Evolutionary conservation across 1,140 invertebrate species (phyloP).

Genomic region (Aphaenogaster rudis): DNA sequence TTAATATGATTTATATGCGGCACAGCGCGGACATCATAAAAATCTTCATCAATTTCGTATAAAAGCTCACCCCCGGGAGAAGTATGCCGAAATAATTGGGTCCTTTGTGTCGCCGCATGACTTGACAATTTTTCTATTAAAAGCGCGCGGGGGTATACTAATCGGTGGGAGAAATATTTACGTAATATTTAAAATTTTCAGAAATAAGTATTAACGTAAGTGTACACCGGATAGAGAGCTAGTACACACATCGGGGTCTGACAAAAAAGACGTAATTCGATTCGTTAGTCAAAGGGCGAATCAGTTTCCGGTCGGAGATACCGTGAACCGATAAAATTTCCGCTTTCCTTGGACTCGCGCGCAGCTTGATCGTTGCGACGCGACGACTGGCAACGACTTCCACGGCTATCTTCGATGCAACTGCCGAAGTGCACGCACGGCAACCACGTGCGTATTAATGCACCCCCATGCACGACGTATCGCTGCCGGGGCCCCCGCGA

Average conservation of each 20-base stretch:
- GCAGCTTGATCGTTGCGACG: neutral
- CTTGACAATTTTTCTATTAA: constrained; percentile 37
- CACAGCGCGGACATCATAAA: constrained; percentile 31
- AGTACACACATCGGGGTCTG: too few relatives aligned
- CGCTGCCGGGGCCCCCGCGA: constrained; percentile 36
- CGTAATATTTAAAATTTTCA: neutral
- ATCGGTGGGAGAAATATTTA: neutral
- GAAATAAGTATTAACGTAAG: neutral
- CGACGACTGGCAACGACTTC: neutral
- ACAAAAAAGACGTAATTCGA: neutral
- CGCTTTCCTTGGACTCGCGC: constrained; percentile 29
- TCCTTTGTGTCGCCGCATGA: constrained; percentile 33
- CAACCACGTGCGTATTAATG: constrained; percentile 62
- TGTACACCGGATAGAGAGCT: neutral
- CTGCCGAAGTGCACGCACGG: constrained; percentile 51
- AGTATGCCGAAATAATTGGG: constrained; percentile 43
- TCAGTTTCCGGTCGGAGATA: neutral
- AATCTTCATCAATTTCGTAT: constrained; percentile 49
- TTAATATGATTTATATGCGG: constrained; percentile 60
- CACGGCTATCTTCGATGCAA: constrained; percentile 49
- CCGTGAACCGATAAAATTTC: neutral
- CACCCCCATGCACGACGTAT: constrained; percentile 54
- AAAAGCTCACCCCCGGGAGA: constrained; percentile 28
- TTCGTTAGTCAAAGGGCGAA: neutral
- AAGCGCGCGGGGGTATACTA: neutral